A percentile compares a stretch with the other conserved stretches of the same genome.
phyloP scores from a whole-genome alignment of 2,888 invertebrate genomes.

The Agonum fuliginosum region DNA sequence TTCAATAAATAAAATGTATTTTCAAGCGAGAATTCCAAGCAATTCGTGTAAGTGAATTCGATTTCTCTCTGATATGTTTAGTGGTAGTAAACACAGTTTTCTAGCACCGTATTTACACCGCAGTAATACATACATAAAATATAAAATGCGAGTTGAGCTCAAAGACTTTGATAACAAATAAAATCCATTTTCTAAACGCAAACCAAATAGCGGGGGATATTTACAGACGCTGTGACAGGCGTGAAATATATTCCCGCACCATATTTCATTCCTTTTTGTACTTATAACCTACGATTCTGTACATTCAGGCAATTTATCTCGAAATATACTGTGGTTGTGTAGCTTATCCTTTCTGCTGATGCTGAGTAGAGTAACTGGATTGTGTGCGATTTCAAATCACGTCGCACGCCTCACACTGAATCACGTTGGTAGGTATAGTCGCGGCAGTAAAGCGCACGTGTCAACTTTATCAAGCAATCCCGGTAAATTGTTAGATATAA shows the following conservation, averaged over 20 bases:
- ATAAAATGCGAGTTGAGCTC: background rate
- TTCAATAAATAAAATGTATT: too few relatives aligned
- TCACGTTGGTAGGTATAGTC: constrained; percentile 1
- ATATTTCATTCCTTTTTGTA: constrained; percentile 32
- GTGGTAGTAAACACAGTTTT: background rate
- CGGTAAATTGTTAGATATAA: constrained; percentile 25
- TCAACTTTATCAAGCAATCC: constrained; percentile 23
- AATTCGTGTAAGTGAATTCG: too few relatives aligned
- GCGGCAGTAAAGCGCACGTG: background rate
- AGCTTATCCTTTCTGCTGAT: constrained; percentile 31
- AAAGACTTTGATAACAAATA: constrained; percentile 17
- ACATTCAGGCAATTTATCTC: constrained; percentile 19
- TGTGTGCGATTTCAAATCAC: constrained; percentile 26
- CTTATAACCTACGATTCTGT: background rate
- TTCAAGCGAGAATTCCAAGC: too few relatives aligned
- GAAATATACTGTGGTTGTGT: constrained; percentile 27
- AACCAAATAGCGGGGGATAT: background rate
- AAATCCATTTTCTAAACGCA: constrained; percentile 12
- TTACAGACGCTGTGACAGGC: constrained; percentile 9
- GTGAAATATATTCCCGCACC: constrained; percentile 26
- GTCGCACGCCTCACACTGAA: background rate
- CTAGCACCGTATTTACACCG: background rate
- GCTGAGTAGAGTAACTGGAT: too few relatives aligned
- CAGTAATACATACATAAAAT: background rate
- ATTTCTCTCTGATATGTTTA: too few relatives aligned